Evolutionary conservation across 1,140 invertebrate species (phyloP), one percentile per base, ranked within the genome.

Genomic region (Drosophila triauraria): DNA sequence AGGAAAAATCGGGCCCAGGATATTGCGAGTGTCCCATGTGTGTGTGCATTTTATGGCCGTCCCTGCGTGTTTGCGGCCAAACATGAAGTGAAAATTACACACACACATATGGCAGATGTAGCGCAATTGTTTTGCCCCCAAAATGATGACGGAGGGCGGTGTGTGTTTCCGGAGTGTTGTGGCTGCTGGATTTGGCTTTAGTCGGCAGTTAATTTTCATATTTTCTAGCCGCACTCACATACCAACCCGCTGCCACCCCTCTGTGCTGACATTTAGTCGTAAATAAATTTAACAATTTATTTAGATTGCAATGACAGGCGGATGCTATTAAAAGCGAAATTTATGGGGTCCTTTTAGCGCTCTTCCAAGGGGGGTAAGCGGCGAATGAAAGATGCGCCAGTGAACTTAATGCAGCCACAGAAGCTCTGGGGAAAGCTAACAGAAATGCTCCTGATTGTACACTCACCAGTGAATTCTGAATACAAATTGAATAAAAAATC

Each of bases 201-300:
- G 78, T 76, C 85, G 85, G 85, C 86, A 90, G 85, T 90, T 90
- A 90, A 90, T 90, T 90, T 90, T 90, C 85, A 90, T 90, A 90
- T 90, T 90, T 90, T 85, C 84, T 70, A 88, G 84, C 84, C 84
- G 50, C 83, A 83, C 77, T 53, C 68, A 17, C 47, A 57, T 40
- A 50, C 50, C 20, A 17, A n/a, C 17, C 25, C 20, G 10, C 15
- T 4, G 32, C 50, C 44, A 17, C 51, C 40, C 38, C 38, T 35
- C 51, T 35, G 46, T 70, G 53, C 74, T 82, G 67, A 90, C 86
- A 90, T 80, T 85, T 81, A 82, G 82, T 90, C 86, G 86, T 90
- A 90, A 90, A 90, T 90, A 90, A 90, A 90, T 91, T 85, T 90
- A 90, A 91, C 85, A 90, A 90, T 90, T 90, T 90, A 90, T 90